phyloP scores from a whole-genome alignment of 2,113 vertebrate species.

The Conger conger region DNA sequence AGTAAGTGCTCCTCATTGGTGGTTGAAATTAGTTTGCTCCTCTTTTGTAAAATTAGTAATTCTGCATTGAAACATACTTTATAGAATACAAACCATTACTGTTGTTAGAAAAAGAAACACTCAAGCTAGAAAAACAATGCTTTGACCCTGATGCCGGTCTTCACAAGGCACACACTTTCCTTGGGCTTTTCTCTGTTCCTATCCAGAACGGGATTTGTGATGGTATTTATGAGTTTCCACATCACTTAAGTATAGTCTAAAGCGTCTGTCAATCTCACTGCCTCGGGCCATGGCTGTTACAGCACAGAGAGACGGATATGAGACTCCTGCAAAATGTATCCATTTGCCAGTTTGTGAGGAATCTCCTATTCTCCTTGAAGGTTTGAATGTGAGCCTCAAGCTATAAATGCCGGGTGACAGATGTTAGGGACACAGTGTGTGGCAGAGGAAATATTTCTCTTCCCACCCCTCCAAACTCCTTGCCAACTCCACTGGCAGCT shows the following conservation, averaged over 20 bases:
- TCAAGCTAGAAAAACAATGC: neutral
- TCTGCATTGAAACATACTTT: too few species aligned
- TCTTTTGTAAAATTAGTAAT: too few species aligned
- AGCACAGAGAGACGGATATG: neutral
- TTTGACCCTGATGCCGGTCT: neutral
- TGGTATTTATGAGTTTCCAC: slow-evolving; percentile 6
- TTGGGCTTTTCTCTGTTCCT: neutral
- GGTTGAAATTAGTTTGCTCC: too few species aligned
- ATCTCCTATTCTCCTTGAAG: neutral
- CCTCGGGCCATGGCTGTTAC: neutral
- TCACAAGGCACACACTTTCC: neutral
- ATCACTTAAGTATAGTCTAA: neutral
- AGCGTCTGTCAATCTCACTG: neutral
- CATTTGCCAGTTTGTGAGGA: slow-evolving; percentile 1
- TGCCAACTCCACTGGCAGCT: slow-evolving; percentile 6
- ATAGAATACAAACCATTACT: too few species aligned
- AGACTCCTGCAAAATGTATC: neutral
- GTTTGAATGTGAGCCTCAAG: slow-evolving; percentile 7
- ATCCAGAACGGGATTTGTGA: neutral
- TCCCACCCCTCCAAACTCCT: neutral
- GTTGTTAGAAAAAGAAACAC: neutral
- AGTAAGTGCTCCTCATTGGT: too few species aligned
- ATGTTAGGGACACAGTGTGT: slow-evolving; percentile 10
- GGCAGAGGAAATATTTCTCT: slow-evolving; percentile 7
- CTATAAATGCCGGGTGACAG: neutral